Evolutionary conservation across 2,113 vertebrate genomes (phyloP).

Genomic region (Sterrhoptilus dennistouni): DNA sequence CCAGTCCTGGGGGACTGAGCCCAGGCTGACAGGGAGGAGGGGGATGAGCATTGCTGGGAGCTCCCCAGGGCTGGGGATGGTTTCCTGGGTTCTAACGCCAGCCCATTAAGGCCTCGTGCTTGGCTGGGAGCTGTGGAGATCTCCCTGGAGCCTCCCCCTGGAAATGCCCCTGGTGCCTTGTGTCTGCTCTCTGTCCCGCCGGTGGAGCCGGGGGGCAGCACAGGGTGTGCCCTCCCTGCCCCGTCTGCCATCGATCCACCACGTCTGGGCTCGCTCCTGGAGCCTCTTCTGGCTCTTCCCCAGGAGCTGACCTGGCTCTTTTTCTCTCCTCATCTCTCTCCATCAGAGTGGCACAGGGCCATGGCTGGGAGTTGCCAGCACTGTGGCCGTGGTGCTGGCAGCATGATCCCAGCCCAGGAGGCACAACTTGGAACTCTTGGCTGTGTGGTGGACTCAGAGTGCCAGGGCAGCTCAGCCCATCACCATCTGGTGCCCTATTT

Average conservation of each 20-base stretch:
- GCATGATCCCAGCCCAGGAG: accelerated
- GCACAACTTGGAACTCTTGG: not conserved
- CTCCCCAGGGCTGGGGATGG: accelerated
- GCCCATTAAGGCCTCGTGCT: accelerated
- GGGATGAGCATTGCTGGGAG: not conserved
- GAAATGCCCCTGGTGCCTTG: accelerated
- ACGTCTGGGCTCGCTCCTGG: not conserved
- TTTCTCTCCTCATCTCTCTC: not conserved
- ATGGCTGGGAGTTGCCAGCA: accelerated
- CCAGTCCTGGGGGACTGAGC: not conserved
- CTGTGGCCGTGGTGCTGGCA: not conserved
- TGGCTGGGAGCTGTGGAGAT: not conserved
- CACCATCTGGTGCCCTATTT: constrained; percentile 33
- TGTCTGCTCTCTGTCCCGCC: accelerated
- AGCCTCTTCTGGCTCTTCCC: constrained; percentile 21
- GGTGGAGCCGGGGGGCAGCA: accelerated
- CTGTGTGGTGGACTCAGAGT: not conserved
- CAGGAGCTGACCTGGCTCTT: not conserved
- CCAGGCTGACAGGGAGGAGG: not conserved
- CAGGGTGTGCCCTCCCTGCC: accelerated
- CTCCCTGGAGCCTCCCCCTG: not conserved
- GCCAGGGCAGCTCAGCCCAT: not conserved
- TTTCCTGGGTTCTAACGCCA: not conserved
- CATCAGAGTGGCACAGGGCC: not conserved
- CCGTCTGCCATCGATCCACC: not conserved